phyloP scores from a whole-genome alignment of 2,888 invertebrate genomes.

The Agrochola macilenta region DNA sequence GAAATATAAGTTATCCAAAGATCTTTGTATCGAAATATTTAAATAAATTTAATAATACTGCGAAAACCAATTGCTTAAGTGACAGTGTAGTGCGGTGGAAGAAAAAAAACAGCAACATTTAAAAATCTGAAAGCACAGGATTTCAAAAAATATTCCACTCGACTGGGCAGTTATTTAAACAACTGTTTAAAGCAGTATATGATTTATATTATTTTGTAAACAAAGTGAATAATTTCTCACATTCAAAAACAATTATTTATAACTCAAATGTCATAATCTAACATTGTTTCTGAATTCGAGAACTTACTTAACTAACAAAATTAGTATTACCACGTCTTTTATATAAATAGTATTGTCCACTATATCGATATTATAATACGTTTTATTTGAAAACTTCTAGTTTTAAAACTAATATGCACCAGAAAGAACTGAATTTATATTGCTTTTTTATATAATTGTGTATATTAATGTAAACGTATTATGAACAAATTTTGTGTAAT shows the following conservation, averaged over 20 bases:
- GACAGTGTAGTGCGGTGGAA: not conserved
- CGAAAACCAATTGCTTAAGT: constrained; percentile 9
- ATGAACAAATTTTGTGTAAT: constrained; percentile 62
- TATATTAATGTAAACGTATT: constrained; percentile 65
- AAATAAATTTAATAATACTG: constrained; percentile 48
- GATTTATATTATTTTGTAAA: constrained; percentile 39
- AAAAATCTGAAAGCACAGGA: not conserved
- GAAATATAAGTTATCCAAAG: constrained; percentile 71
- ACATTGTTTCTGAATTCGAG: constrained; percentile 25
- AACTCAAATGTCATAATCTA: not conserved
- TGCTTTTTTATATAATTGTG: constrained; percentile 68
- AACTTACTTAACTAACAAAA: constrained; percentile 30
- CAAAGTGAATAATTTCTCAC: constrained; percentile 29
- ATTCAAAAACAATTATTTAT: constrained; percentile 29
- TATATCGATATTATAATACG: constrained; percentile 55
- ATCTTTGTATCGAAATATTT: constrained; percentile 67
- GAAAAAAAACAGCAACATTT: not conserved
- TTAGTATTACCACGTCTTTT: constrained; percentile 56
- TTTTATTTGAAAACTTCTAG: constrained; percentile 55
- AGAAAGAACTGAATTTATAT: constrained; percentile 74
- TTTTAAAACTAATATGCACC: constrained; percentile 62
- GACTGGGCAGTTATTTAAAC: not conserved
- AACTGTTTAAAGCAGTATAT: constrained; percentile 4
- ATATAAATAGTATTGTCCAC: constrained; percentile 57
- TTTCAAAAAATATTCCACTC: not conserved